Evolutionary conservation across 1,140 invertebrate species (phyloP), one percentile per base, ranked within the genome.

Genomic region (Samia ricini): DNA sequence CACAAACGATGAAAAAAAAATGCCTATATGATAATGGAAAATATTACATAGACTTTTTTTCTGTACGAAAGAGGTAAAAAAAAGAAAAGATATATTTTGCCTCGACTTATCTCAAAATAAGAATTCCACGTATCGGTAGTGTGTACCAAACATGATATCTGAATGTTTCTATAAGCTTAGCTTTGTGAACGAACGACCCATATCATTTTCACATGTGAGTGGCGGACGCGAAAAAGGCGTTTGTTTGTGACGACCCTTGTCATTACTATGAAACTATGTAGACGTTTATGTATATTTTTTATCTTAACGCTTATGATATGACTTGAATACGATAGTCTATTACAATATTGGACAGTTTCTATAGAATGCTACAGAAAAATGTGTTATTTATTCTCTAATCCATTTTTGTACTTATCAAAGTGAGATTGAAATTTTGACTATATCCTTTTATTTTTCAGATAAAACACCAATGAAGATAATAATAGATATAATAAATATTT

Each of bases 121-220:
- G 33, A 42, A 42, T 42, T 42, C n/a, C 33, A 42, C 12, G 33
- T 42, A 42, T 15, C 33, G 33, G 12, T 42, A 4, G 33, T 42
- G 12, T 15, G 33, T 42, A 22, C 10, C 22, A 49, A 59, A 50
- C 42, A 59, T 3, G 20, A 49, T 49, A 49, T 50, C 36, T 55
- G 23, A 63, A 56, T 52, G 26, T 63, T 57, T 62, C 52, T 42
- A 52, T 63, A 50, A 18, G 19, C 21, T 33, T 57, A 10, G 29
- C 55, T 56, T 60, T 68, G 60, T 50, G 63, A 60, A 70, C 63
- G 56, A 64, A n/a, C 55, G 42, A 74, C 72, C 72, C 65, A 68
- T 68, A 71, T 74, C 72, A 71, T 68, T 48, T 61, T 68, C 50
- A 62, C 64, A 26, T 60, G 29, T 64, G 65, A 74, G 56, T 71